Conservation (phyloP, 2,888 invertebrate genomes). For the Philonicus albiceps region DNA sequence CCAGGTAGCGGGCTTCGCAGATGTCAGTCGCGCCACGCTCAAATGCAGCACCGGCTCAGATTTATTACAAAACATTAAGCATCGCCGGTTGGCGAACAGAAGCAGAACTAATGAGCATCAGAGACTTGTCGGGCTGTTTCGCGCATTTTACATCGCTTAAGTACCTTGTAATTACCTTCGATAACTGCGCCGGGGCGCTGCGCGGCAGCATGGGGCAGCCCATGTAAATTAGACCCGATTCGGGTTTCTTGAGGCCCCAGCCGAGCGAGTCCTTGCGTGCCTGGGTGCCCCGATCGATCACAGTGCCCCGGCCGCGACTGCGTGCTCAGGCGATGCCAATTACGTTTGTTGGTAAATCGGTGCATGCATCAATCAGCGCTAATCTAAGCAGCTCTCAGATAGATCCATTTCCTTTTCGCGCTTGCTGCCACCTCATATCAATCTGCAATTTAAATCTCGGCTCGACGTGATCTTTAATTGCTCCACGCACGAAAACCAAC, state of each 20-base stretch:
- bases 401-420: not conserved
- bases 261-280: not conserved
- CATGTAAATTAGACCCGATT: constrained; percentile 5
- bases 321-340: not conserved
- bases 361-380: not conserved
- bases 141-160: constrained; percentile 23
- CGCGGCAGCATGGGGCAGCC: not conserved
- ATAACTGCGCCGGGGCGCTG: not conserved
- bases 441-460: not conserved
- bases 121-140: constrained; percentile 18
- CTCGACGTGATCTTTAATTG: not conserved
- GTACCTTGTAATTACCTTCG: constrained; percentile 28
- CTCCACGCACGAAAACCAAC: not conserved
- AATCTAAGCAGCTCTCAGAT: not conserved
- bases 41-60: constrained; percentile 25
- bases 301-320: not conserved
- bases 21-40: constrained; percentile 25
- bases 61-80: constrained; percentile 38
- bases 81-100: constrained; percentile 23
- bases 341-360: not conserved
- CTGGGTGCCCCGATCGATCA: not conserved
- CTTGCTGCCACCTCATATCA: not conserved
- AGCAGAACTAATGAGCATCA: constrained; percentile 36
- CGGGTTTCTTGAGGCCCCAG: not conserved
- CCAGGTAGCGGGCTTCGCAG: constrained; percentile 24